A percentile compares a stretch with the other conserved stretches of the same genome.
Evolutionary conservation across 2,113 vertebrate species (phyloP).

Genomic region (Grammomys surdaster): DNA sequence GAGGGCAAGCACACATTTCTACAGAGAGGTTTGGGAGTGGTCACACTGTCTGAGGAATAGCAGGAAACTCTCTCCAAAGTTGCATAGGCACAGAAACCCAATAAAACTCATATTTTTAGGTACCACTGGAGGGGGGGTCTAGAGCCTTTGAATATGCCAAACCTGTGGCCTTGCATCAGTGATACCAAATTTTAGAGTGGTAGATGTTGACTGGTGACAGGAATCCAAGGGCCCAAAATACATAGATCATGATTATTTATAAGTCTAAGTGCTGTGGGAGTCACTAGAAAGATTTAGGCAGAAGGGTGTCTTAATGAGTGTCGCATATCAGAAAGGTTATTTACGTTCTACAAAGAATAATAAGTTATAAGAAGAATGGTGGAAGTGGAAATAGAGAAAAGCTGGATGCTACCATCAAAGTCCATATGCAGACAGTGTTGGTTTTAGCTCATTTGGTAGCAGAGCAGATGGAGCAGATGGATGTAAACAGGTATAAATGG

Average conservation of each 20-base stretch:
- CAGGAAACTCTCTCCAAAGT: not conserved
- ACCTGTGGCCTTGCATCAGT: no score
- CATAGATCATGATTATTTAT: not conserved
- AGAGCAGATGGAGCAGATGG: not conserved
- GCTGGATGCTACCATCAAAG: not conserved
- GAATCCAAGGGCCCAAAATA: not conserved
- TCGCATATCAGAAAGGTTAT: not conserved
- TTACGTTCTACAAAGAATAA: not conserved
- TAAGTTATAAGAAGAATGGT: not conserved
- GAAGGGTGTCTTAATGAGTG: not conserved
- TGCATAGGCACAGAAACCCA: not conserved
- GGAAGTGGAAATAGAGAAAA: not conserved
- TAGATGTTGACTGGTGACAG: not conserved
- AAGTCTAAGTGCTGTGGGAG: not conserved
- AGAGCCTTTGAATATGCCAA: not conserved
- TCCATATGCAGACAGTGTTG: not conserved
- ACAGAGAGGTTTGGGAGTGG: not conserved
- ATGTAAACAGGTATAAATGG: not conserved
- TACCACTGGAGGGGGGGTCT: not conserved
- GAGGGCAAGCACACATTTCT: not conserved
- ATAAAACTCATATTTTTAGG: not conserved
- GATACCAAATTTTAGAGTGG: not conserved
- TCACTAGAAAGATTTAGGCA: not conserved
- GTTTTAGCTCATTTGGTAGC: not conserved
- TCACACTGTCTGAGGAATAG: not conserved